Base-by-base conservation (phyloP, 2,113 vertebrate genomes). In the Picathartes gymnocephalus region DNA sequence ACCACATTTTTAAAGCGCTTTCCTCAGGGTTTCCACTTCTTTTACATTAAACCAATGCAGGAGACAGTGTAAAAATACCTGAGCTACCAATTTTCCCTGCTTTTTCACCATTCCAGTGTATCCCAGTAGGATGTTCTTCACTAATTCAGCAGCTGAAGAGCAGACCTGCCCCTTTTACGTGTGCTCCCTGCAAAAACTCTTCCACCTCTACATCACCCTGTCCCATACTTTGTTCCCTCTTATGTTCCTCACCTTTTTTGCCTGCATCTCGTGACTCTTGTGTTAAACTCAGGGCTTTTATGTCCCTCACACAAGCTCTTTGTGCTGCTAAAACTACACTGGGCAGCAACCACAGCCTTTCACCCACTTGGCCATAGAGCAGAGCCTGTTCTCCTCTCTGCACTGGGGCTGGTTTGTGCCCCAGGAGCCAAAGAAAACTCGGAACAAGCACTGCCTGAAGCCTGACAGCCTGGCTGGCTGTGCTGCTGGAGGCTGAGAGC, bases 351-450 rank as follows among this genome's bases (percentile, higher is more conserved):
- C 1, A 12, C 69, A 78, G 90, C 96, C 96, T 96, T 95, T 97
- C 80, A 85, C 96, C 93, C 82, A 96, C 69, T 91, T 97, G 96
- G 96, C 96, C 72, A 31, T 48, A 30, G 93, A 83, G 82, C 44
- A 87, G 20, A 47, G 48, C 42, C 95, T 78, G 80, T 94, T 86
- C 81, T 92, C 58, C 72, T 76, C 80, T 30, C 22, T 15, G 33
- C 69, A 65, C 87, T 1, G 2, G 6, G 50, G 47, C 66, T 91
- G 66, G 25, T 87, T 78, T 69, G 77, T 45, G 71, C 33, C n/a
- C 64, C 60, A 30, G 48, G 21, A 96, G 92, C 82, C 86, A 92
- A 92, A 79, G 27, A 66, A 79, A 93, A 51, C 68, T 77, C 16
- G 0, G 33, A 60, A 42, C 37, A 40, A 93, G 44, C n/a, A 64